Evolutionary conservation across 35 echinoderm and acorn worm genomes (phyloP), one percentile per base, ranked within the genome.

Genomic region (Lytechinus pictus): DNA sequence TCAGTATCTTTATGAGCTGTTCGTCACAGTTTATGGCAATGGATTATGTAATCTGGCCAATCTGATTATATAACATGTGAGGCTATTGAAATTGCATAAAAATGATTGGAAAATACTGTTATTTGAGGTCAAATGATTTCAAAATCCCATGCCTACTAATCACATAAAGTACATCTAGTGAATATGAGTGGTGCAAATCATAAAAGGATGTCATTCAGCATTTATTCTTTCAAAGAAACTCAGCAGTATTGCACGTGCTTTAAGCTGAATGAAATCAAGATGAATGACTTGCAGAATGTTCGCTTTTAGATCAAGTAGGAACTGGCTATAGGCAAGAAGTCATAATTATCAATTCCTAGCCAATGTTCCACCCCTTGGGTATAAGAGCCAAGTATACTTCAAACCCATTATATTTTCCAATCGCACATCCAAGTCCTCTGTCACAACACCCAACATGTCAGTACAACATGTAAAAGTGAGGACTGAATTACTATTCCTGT

Each of bases 361-460:
- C 66, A 24, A 79, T 14, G 66, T 79, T 79, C 66, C 66, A 16
- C 21, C 66, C 66, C 66, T 79, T 8, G 66, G n/a, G 66, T 79
- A 79, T 14, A 79, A 24, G 14, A 79, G 16, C 19, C n/a, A 79
- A 79, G 66, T 79, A 44, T 44, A 79, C 66, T 79, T 79, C 66
- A 79, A 79, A 79, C 66, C 66, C 66, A 79, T 79, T 79, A 79
- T 79, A 19, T 79, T 79, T 79, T 79, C n/a, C 66, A 79, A 79
- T 79, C n/a, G 16, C 66, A 24, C 66, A 79, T 79, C 21, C 66
- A 79, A 79, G 66, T 16, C 66, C 16, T 19, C 21, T 7, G 66
- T 7, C 66, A 79, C 66, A 24, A 79, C 66, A 79, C 66, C 8
- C 66, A 79, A 6, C 66, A 79, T 79, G 19, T 79, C 19, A 79